Base-by-base conservation (phyloP, 2,113 vertebrate genomes). In the Corydoras sp. region DNA sequence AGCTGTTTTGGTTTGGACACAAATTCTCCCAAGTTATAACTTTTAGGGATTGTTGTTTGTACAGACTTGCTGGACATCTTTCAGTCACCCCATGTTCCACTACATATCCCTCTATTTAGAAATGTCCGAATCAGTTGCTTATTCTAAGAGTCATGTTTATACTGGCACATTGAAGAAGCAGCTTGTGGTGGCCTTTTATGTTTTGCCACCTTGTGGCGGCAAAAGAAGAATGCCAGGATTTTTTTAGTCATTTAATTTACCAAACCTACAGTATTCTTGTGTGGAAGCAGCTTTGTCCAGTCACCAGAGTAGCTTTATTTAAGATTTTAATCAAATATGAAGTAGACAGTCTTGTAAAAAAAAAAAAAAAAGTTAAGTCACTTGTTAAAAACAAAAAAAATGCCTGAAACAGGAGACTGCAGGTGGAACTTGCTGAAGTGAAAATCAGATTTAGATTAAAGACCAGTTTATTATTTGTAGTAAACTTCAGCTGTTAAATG, bases 101-200 rank as follows among this genome's bases (percentile, higher is more conserved):
- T 61, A 30, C 14, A 43, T 48, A 35, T 29, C 58, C 12, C 53
- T 32, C 7, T 3, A 13, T 66, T 66, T 12, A 24, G 15, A 65
- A 48, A 9, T 12, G 5, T 66, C 14, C 35, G 9, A 63, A 56
- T 48, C 24, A 32, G 75, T 50, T 69, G 49, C 60, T 13, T 31
- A 59, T 62, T 71, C 59, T 30, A 30, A 4, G 11, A 8, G 58
- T 49, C 12, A 0, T 65, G 53, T 75, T 76, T 79, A 58, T 31
- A 70, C 71, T 76, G 58, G 72, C 66, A 0, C 14, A 29, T 50
- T 18, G 5, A 48, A 65, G 58, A 43, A 64, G 69, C 56, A 11
- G 55, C 29, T 64, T 60, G 29, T 58, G 53, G 31, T 24, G 30
- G 29, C 14, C 64, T 72, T 64, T 51, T 31, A 55, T 32, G 32